Conservation (phyloP, 2,888 invertebrate species). For the Dicranocentrus wangi region DNA sequence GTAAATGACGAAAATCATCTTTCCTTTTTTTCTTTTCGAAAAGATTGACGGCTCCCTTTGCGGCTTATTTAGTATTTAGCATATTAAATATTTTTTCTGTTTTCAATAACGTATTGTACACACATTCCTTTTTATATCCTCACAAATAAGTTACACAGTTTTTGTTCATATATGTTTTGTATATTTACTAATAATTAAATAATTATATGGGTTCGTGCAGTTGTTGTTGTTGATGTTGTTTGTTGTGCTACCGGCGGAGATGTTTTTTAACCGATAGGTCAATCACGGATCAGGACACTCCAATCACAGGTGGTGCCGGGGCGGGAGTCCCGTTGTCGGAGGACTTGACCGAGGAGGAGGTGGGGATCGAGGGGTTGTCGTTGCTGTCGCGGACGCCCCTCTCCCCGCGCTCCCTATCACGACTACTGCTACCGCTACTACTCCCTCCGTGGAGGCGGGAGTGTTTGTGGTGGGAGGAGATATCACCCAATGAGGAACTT, state of each 20-base stretch:
- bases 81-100: too few relatives aligned
- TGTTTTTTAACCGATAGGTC: slow-evolving; percentile 64
- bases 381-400: slow-evolving; percentile 44
- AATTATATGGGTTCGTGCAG: slow-evolving; percentile 19
- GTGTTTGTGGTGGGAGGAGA: slow-evolving; percentile 54
- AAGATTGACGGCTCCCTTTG: too few relatives aligned
- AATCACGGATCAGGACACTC: slow-evolving; percentile 65
- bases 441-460: slow-evolving; percentile 29
- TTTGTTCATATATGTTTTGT: too few relatives aligned
- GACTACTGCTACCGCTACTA: slow-evolving; percentile 29
- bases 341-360: slow-evolving; percentile 43
- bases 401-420: slow-evolving; percentile 50
- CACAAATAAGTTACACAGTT: slow-evolving; percentile 31
- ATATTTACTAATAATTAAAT: too few relatives aligned
- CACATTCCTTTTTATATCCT: slow-evolving; percentile 21
- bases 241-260: slow-evolving; percentile 65
- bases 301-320: slow-evolving; percentile 62
- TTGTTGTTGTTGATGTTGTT: too few relatives aligned
- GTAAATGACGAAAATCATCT: slow-evolving; percentile 56
- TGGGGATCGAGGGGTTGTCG: slow-evolving; percentile 49
- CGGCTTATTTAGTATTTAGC: too few relatives aligned
- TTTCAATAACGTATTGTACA: slow-evolving; percentile 42
- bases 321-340: slow-evolving; percentile 50
- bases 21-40: too few relatives aligned
- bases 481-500: slow-evolving; percentile 65